These are phyloP conservation scores for Baryphthengus martii DNA, from an alignment of 2,113 vertebrate species.

Conservation along the genomic window DNA sequence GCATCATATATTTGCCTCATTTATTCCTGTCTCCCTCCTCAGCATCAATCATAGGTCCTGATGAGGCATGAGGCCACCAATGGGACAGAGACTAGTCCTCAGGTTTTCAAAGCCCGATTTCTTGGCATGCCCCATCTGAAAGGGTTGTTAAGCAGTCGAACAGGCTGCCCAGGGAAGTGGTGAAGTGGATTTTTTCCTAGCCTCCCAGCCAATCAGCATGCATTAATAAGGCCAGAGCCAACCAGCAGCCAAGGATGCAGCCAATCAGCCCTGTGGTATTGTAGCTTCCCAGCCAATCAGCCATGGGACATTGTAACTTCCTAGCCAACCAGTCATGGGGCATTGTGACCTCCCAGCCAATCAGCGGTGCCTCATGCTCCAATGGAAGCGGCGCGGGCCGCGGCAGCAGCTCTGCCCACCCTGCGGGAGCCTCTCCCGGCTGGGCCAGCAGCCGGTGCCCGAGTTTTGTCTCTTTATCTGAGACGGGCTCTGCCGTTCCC, in stretches of 20 bases:
- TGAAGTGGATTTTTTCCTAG: not conserved
- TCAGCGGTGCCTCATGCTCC: not conserved
- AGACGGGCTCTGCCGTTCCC: accelerated
- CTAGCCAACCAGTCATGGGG: accelerated
- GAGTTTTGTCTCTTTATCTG: accelerated
- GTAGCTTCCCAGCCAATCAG: not conserved
- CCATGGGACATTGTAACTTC: accelerated
- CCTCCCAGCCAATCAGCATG: not conserved
- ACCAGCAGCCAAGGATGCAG: not conserved
- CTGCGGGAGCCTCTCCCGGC: accelerated
- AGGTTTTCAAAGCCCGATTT: not conserved
- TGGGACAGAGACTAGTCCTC: not conserved
- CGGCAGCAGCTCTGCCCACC: not conserved
- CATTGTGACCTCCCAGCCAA: not conserved
- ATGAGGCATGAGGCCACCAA: not conserved
- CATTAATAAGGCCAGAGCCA: not conserved
- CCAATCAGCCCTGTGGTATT: not conserved
- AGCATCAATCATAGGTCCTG: not conserved
- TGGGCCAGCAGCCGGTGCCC: not conserved
- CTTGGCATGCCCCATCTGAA: not conserved
- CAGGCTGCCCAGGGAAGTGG: too few relatives aligned
- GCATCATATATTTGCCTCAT: accelerated
- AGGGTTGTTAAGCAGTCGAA: too few relatives aligned
- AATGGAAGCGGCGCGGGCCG: accelerated
- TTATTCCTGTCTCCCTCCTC: not conserved